phyloP scores from a whole-genome alignment of 2,797 vertebrate species.

The Pseudochaenichthys georgianus region DNA sequence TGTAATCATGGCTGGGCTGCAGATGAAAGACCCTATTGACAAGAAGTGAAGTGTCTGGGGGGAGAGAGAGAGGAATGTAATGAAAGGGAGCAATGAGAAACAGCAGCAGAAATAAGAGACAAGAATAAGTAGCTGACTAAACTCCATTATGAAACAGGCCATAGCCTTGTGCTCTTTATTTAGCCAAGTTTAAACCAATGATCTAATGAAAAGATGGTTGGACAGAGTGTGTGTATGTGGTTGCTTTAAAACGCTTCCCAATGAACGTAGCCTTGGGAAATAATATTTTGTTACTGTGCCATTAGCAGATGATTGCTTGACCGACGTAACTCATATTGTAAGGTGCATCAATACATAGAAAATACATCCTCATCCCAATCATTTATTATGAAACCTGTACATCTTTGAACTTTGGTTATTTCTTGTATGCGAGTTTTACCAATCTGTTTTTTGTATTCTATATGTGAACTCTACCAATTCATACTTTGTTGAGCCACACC shows the following conservation, averaged over 20 bases:
- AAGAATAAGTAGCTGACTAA: conserved; percentile 63
- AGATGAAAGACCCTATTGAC: conserved; percentile 82
- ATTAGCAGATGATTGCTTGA: neutral
- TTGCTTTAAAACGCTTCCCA: neutral
- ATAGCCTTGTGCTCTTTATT: conserved; percentile 55
- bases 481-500: neutral
- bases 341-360: neutral
- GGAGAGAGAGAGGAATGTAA: conserved; percentile 52
- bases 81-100: conserved; percentile 64
- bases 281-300: neutral
- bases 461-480: neutral
- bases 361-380: neutral
- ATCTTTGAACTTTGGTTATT: too few species aligned
- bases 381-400: neutral
- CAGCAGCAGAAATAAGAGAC: conserved; percentile 54
- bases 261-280: conserved; percentile 8
- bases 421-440: neutral
- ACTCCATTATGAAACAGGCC: conserved; percentile 60
- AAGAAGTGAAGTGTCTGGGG: conserved; percentile 62
- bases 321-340: neutral
- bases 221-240: neutral
- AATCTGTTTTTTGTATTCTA: neutral
- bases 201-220: conserved; percentile 39
- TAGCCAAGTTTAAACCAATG: conserved; percentile 29
- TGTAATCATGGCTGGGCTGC: conserved; percentile 74